Conservation (phyloP, 2,113 vertebrate species). For the Caretta caretta region DNA sequence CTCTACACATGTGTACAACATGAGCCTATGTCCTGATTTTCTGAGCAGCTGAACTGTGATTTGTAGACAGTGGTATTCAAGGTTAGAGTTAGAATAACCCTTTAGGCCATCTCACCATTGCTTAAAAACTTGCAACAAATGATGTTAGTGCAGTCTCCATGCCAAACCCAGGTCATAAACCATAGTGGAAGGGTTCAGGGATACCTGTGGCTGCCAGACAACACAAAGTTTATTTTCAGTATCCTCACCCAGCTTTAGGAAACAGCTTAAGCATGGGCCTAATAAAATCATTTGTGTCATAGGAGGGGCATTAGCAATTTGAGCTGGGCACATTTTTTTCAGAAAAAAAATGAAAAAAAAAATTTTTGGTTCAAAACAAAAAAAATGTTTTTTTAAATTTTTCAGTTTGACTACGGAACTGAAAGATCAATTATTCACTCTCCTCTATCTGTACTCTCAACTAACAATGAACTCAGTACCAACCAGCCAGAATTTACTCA, state of each 20-base stretch:
- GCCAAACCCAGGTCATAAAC: neutral
- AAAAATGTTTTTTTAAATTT: neutral
- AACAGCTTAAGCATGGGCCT: constrained; percentile 53
- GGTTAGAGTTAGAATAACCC: neutral
- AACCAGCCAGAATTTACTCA: constrained; percentile 9
- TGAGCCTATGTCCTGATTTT: neutral
- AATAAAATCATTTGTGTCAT: constrained; percentile 55
- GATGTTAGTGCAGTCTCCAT: neutral
- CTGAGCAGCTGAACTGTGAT: neutral
- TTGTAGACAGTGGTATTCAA: neutral
- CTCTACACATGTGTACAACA: fast-evolving
- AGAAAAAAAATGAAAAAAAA: neutral
- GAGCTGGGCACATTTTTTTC: neutral
- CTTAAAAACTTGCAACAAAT: neutral
- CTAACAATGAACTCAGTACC: constrained; percentile 3
- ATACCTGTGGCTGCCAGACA: neutral
- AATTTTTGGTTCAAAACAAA: neutral
- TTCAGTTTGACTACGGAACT: neutral
- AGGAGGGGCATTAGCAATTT: neutral
- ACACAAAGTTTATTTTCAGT: constrained; percentile 20
- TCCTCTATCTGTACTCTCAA: constrained; percentile 46
- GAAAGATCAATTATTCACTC: neutral
- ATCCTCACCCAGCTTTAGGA: constrained; percentile 25
- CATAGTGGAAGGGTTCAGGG: neutral
- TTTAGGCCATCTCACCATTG: neutral